Base-by-base conservation (phyloP, 2,888 invertebrate species). In the Blera fallax region DNA sequence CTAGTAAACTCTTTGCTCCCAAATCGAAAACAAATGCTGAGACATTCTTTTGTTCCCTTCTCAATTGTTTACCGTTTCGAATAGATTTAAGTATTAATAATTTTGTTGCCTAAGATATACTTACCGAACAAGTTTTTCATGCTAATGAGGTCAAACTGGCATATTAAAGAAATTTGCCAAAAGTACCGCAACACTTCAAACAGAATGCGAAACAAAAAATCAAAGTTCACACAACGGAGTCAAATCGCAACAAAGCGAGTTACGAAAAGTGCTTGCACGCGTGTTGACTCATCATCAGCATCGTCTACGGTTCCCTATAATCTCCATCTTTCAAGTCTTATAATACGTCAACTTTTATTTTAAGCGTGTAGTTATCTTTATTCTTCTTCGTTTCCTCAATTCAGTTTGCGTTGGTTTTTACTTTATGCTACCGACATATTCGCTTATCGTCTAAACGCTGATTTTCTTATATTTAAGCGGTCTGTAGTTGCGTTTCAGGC, bases 151-250 rank as follows among this genome's bases (percentile, higher is more conserved):
- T 52, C 52, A 54, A 52, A 52, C 18, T 16, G 34, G 24, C 37
- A 50, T n/a, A 50, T 34, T n/a, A 14, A 52, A 14, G 24, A 14
- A 7, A 24, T 11, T 27, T 4, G 34, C 34, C 21, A 21, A 65
- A 65, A 32, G 21, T 52, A 67, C 50, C 37, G 24, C 52, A 52
- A 52, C 14, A 34, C 48, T 21, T 32, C 11, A n/a, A 64, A 48
- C 16, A 29, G 14, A 43, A 7, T 24, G 16, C 65, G 50, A 67
- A 67, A 34, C 27, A 37, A 24, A 52, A n/a, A 67, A 24, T 40
- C 27, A 69, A 69, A 69, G 54, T 54, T 69, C 67, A 69, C 50
- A 45, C 18, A 50, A 11, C 45, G n/a, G 48, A 48, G 34, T 21
- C 21, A 64, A 21, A 50, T 52, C 50, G 34, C 16, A 54, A 54